Percentiles rank a stretch among this genome's conserved stretches.
Evolutionary conservation across 2,888 invertebrate species (phyloP).

Genomic region (Yponomeuta cagnagella): DNA sequence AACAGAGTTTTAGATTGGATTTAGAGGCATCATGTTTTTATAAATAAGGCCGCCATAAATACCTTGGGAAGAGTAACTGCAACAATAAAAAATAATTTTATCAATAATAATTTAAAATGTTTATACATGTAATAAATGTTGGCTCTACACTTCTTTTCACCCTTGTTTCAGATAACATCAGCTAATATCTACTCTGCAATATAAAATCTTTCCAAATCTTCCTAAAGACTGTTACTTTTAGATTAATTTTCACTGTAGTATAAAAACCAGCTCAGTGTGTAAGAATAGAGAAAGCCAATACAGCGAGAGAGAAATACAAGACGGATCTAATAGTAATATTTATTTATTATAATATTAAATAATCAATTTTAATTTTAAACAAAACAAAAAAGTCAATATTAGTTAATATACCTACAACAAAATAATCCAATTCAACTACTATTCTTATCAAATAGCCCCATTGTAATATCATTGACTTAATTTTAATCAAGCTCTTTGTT

Average conservation of each 20-base stretch:
- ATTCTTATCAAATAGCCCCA: constrained; percentile 32
- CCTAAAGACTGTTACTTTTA: constrained; percentile 68
- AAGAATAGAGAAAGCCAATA: constrained; percentile 56
- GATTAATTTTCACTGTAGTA: constrained; percentile 45
- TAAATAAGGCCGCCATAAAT: no score
- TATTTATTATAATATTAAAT: constrained; percentile 45
- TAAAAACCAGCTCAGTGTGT: constrained; percentile 36
- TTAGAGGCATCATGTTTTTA: no score
- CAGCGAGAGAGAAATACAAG: constrained; percentile 71
- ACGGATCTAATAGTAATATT: constrained; percentile 64
- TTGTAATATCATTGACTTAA: constrained; percentile 23
- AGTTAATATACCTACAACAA: constrained; percentile 11
- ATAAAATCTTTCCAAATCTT: constrained; percentile 64
- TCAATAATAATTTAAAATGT: no score
- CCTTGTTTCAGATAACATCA: constrained; percentile 65
- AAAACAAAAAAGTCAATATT: neutral
- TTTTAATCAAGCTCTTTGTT: neutral
- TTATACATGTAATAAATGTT: no score
- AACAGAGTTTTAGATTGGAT: no score
- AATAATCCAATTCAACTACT: constrained; percentile 39
- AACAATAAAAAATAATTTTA: no score
- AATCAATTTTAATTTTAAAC: constrained; percentile 40
- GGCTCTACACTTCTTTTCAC: neutral
- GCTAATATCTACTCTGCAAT: constrained; percentile 45
- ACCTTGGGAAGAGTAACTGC: no score